A percentile compares a stretch with the other conserved stretches of the same genome.
phyloP scores from a whole-genome alignment of 2,888 invertebrate genomes.

The Cepaea hortensis region DNA sequence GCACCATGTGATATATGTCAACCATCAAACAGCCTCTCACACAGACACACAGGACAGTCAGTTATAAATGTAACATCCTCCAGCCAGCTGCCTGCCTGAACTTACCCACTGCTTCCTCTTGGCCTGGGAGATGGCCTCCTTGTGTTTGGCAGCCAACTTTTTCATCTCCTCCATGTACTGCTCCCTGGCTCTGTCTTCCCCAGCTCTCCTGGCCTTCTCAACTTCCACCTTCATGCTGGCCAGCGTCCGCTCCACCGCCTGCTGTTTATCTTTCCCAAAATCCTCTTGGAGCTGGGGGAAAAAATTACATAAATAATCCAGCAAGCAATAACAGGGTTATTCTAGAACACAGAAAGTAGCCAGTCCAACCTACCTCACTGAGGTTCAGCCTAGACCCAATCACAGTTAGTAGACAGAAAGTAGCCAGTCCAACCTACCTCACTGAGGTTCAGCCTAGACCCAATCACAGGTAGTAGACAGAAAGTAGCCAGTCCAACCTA shows the following conservation, averaged over 20 bases:
- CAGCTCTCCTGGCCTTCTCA: constrained; percentile 71
- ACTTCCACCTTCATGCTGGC: constrained; percentile 74
- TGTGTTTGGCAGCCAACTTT: constrained; percentile 82
- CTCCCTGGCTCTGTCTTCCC: constrained; percentile 75
- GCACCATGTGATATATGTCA: too few relatives aligned
- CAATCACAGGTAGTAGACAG: too few relatives aligned
- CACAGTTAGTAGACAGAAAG: too few relatives aligned
- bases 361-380: too few relatives aligned
- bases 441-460: too few relatives aligned
- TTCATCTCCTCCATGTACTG: constrained; percentile 77
- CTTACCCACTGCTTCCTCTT: constrained; percentile 82
- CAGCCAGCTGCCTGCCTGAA: neutral
- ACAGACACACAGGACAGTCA: too few relatives aligned
- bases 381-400: too few relatives aligned
- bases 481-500: too few relatives aligned
- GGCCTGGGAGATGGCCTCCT: constrained; percentile 82
- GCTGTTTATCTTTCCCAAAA: constrained; percentile 73
- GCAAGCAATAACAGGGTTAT: neutral
- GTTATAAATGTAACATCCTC: too few relatives aligned
- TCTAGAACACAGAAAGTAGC: neutral
- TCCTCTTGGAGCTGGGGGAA: constrained; percentile 74
- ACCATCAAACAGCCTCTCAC: neutral
- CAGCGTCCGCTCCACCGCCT: constrained; percentile 75
- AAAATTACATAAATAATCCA: neutral
- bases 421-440: too few relatives aligned